Percentiles rank a stretch among this genome's conserved stretches.
phyloP scores from a whole-genome alignment of 2,888 invertebrate species.

The Plebejus argus region DNA sequence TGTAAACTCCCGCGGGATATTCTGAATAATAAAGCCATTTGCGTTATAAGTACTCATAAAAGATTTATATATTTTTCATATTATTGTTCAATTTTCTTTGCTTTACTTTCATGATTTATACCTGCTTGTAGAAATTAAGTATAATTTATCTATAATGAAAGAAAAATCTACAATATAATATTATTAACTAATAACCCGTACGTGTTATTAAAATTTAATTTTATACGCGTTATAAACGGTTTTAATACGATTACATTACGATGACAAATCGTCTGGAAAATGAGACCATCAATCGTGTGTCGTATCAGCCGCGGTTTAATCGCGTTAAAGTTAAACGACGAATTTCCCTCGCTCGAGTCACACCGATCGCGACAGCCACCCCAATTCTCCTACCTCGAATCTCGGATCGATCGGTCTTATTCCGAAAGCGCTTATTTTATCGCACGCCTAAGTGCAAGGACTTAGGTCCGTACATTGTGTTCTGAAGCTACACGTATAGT shows the following conservation, averaged over 20 bases:
- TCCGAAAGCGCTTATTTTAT: too few relatives aligned
- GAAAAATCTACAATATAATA: too few relatives aligned
- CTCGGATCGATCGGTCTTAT: background rate
- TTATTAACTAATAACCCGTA: too few relatives aligned
- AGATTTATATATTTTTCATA: background rate
- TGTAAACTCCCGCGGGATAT: background rate
- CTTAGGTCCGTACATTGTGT: too few relatives aligned
- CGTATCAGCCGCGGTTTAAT: constrained; percentile 3
- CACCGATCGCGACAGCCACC: background rate
- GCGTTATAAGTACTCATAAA: background rate
- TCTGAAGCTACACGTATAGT: background rate
- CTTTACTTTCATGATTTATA: background rate
- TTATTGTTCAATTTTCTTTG: background rate
- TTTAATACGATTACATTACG: background rate
- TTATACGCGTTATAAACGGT: background rate
- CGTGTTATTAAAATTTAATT: background rate
- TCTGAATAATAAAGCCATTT: background rate
- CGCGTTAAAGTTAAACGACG: constrained; percentile 1
- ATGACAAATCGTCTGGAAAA: background rate
- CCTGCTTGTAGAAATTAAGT: background rate
- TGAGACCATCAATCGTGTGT: background rate
- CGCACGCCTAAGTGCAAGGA: too few relatives aligned
- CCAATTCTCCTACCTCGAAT: background rate
- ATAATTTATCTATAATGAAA: background rate
- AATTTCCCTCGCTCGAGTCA: constrained; percentile 1